Percentiles rank a stretch among this genome's conserved stretches.
Conservation (phyloP, 2,888 invertebrate species). For the Drosophila mimetica region DNA sequence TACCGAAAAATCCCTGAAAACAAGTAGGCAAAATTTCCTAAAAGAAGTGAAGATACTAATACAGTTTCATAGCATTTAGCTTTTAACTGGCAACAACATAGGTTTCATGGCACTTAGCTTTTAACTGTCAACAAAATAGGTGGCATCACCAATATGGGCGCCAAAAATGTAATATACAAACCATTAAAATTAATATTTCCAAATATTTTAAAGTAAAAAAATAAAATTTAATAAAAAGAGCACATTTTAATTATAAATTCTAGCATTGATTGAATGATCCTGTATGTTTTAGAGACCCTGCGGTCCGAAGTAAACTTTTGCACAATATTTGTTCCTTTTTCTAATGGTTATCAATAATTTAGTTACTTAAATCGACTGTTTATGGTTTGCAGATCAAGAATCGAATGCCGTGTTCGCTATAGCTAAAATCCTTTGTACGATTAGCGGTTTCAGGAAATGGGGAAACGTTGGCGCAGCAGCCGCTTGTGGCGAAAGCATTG, state of each 20-base stretch:
- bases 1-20: too few relatives aligned
- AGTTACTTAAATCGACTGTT: slow-evolving; percentile 15
- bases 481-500: slow-evolving; percentile 14
- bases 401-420: slow-evolving; percentile 43
- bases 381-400: slow-evolving; percentile 26
- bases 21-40: too few relatives aligned
- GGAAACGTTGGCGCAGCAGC: slow-evolving; percentile 4
- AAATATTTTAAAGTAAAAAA: not conserved
- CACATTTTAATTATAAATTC: slow-evolving; percentile 8
- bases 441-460: slow-evolving; percentile 36
- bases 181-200: too few relatives aligned
- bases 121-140: too few relatives aligned
- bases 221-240: not conserved
- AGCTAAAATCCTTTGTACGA: slow-evolving; percentile 54
- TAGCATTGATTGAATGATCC: not conserved
- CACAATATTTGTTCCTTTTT: slow-evolving; percentile 13
- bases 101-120: too few relatives aligned
- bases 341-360: slow-evolving; percentile 14
- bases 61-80: too few relatives aligned
- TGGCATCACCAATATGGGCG: too few relatives aligned
- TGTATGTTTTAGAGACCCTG: not conserved
- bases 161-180: too few relatives aligned
- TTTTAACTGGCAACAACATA: too few relatives aligned
- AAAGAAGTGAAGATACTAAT: too few relatives aligned
- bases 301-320: not conserved